These are phyloP conservation scores for Drosophila sucinea DNA, from an alignment of 1,140 invertebrate species.

Conservation along the genomic window DNA sequence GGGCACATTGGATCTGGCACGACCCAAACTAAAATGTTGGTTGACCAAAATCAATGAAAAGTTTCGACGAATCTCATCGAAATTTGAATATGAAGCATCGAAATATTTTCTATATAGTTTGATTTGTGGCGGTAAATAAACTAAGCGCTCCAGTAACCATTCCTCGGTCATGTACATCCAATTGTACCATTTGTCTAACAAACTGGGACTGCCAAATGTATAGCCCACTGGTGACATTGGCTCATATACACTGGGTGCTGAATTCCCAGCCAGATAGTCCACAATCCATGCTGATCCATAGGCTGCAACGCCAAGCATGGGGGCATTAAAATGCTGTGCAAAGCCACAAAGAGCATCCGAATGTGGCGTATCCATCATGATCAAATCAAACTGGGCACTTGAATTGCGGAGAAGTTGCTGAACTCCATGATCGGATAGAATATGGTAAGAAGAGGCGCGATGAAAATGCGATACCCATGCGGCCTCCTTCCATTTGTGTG, in stretches of 20 bases:
- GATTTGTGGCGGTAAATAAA: slow-evolving; percentile 59
- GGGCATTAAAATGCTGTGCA: slow-evolving; percentile 62
- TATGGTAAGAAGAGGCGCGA: slow-evolving; percentile 34
- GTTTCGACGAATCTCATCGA: slow-evolving; percentile 48
- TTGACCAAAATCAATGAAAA: slow-evolving; percentile 71
- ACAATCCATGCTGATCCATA: slow-evolving; percentile 63
- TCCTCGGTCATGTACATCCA: slow-evolving; percentile 50
- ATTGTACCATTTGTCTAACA: slow-evolving; percentile 82
- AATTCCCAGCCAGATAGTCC: slow-evolving; percentile 60
- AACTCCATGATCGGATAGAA: slow-evolving; percentile 50
- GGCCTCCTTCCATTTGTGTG: slow-evolving; percentile 49
- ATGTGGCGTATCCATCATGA: slow-evolving; percentile 60
- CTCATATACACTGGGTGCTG: slow-evolving; percentile 75
- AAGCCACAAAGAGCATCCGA: slow-evolving; percentile 69
- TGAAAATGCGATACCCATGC: slow-evolving; percentile 30
- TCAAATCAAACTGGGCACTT: slow-evolving; percentile 55
- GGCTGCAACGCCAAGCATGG: slow-evolving; percentile 59
- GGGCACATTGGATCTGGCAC: slow-evolving; percentile 60
- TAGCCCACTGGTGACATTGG: slow-evolving; percentile 67
- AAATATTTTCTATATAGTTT: slow-evolving; percentile 72
- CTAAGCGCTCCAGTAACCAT: slow-evolving; percentile 30
- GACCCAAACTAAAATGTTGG: slow-evolving; percentile 68
- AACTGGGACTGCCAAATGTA: slow-evolving; percentile 60
- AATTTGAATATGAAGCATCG: not conserved
- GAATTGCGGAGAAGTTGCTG: slow-evolving; percentile 50